These are phyloP conservation scores for Cheilosia pagana DNA, from an alignment of 2,888 invertebrate genomes.

Conservation along the genomic window DNA sequence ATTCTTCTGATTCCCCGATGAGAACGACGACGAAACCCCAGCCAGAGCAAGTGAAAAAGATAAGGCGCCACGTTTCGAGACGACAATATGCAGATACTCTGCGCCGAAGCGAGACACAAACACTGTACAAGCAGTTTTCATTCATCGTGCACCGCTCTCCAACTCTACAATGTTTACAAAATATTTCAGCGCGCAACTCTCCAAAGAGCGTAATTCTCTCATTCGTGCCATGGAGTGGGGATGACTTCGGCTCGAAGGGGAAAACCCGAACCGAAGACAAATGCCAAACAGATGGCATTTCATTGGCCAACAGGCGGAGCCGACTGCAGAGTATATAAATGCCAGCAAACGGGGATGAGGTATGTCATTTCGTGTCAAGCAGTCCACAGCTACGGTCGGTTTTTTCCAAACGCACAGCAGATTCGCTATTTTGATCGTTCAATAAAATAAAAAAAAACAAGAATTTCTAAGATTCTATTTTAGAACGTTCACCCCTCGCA, in stretches of 20 bases:
- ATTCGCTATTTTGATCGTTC: slow-evolving; percentile 37
- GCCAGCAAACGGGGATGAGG: slow-evolving; percentile 78
- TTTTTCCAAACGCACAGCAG: slow-evolving; percentile 25
- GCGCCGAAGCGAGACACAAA: slow-evolving; percentile 56
- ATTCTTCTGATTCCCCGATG: neutral
- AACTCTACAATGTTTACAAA: slow-evolving; percentile 75
- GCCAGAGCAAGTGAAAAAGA: slow-evolving; percentile 37
- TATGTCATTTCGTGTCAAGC: slow-evolving; percentile 79
- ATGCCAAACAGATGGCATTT: slow-evolving; percentile 73
- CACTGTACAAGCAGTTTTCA: slow-evolving; percentile 61
- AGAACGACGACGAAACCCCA: slow-evolving; percentile 17
- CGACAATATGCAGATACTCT: slow-evolving; percentile 48
- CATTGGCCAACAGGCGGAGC: slow-evolving; percentile 79
- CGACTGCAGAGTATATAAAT: slow-evolving; percentile 79
- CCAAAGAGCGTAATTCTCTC: slow-evolving; percentile 49
- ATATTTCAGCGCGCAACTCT: slow-evolving; percentile 40
- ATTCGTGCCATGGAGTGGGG: slow-evolving; percentile 40
- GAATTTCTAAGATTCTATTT: slow-evolving; percentile 36
- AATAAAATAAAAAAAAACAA: slow-evolving; percentile 32
- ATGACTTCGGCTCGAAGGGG: slow-evolving; percentile 72
- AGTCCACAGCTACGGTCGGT: slow-evolving; percentile 76
- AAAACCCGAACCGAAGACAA: slow-evolving; percentile 69
- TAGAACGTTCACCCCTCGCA: slow-evolving; percentile 62
- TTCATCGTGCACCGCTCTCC: slow-evolving; percentile 60
- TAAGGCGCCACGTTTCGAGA: slow-evolving; percentile 74